Conservation (phyloP, 1,140 invertebrate genomes). For the Oncopeltus fasciatus region DNA sequence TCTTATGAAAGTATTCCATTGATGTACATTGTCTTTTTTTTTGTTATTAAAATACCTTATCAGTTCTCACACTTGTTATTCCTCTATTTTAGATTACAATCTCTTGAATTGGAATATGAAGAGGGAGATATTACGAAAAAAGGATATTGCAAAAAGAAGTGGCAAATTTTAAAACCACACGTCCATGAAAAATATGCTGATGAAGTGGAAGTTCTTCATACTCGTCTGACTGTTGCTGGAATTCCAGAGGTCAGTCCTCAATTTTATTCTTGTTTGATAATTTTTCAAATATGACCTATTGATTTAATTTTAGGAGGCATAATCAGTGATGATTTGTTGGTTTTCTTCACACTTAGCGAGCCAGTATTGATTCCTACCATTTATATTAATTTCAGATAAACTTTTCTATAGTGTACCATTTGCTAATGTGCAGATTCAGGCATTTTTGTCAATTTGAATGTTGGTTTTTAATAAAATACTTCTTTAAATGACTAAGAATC, state of each 20-base stretch:
- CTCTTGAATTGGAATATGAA: slow-evolving; percentile 20
- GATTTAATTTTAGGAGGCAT: too few relatives aligned
- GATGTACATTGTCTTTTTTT: neutral
- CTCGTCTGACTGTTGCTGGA: neutral
- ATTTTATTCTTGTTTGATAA: neutral
- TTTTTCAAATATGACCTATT: too few relatives aligned
- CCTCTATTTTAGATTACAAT: neutral
- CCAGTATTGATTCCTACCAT: too few relatives aligned
- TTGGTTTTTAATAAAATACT: too few relatives aligned
- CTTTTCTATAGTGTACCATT: too few relatives aligned
- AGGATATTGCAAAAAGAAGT: slow-evolving; percentile 24
- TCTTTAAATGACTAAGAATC: too few relatives aligned
- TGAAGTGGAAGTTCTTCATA: slow-evolving; percentile 14
- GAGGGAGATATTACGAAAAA: slow-evolving; percentile 24
- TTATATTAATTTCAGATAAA: too few relatives aligned
- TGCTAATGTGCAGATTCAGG: too few relatives aligned
- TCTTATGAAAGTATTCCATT: neutral
- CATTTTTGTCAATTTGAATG: too few relatives aligned
- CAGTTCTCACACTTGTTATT: neutral
- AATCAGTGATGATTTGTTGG: too few relatives aligned
- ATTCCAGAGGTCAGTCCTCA: neutral
- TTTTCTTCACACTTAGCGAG: too few relatives aligned
- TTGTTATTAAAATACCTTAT: neutral
- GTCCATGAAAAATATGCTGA: slow-evolving; percentile 11
- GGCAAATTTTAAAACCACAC: slow-evolving; percentile 22